Evolutionary conservation across 2,888 invertebrate species (phyloP), one percentile per base, ranked within the genome.

Genomic region (Dynastes tityus): DNA sequence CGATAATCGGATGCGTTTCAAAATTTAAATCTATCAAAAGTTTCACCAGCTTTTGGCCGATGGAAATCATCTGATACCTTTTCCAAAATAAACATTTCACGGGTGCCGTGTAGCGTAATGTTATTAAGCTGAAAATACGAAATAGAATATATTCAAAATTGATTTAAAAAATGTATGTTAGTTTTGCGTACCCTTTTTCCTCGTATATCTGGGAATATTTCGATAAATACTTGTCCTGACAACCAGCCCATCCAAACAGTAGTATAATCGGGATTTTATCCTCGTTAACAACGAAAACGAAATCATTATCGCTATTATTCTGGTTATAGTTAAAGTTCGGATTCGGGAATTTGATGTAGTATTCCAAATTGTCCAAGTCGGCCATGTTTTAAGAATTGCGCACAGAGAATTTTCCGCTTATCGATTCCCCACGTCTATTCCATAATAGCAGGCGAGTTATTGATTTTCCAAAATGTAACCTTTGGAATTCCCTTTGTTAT

Each of bases 141-240:
- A 32, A n/a, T 11, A n/a, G 1, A 49, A 22, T 8, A 40, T 0
- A 13, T 55, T 55, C 8, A 3, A 55, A 13, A 37, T 45, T 45
- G 11, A 45, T 45, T 45, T 1, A 1, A 45, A 45, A 45, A 45
- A 45, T 45, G 2, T 45, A 55, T 16, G 22, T 8, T 22, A 16
- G 2, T 61, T n/a, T 27, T 45, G 16, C 90, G 89, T 87, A 95
- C 95, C 95, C 94, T 84, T 92, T 91, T 79, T 94, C 92, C 85
- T 95, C 93, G 86, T 95, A 95, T 79, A 95, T 93, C 83, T 93
- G 92, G 65, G 95, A 94, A 88, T 95, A 95, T 86, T 95, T 95
- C 83, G 93, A 92, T 76, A 95, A 88, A 87, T 95, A 93, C 85
- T 93, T 92, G 87, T 95, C 95, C 87, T 93, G 91, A 86, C 95